Evolutionary conservation across 1,140 invertebrate species (phyloP), one percentile per base, ranked within the genome.

Genomic region (Apis dorsata): DNA sequence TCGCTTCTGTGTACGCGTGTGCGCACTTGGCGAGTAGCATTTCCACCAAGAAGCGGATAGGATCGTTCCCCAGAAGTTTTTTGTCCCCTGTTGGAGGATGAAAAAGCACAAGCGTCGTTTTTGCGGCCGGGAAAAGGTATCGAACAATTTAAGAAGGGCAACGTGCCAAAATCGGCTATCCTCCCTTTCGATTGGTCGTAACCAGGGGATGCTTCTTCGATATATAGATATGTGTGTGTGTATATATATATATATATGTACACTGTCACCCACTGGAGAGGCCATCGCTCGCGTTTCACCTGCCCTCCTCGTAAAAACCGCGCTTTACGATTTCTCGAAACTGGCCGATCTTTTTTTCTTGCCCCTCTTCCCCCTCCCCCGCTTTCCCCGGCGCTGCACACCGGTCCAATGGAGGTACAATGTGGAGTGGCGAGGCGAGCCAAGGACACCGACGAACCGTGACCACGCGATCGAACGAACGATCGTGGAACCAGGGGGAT

Each of bases 311-410:
- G 74, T 88, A 88, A 89, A 86, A 86, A 86, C 80, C 21, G 10
- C 55, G 65, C 75, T 88, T 88, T 86, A 89, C 75, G 86, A 89
- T 88, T 88, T 84, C 81, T 86, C 70, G 81, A 89, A 89, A 89
- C 71, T 71, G 84, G 24, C 70, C 80, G 59, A 19, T 68, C 65
- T 60, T 44, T 34, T 34, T 34, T 34, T 34, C 34, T 34, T 34
- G 28, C 51, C 57, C 49, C 49, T 13, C 7, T 4, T 2, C 34
- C 34, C 57, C 49, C 49, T 13, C 7, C 8, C 34, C 34, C 34
- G 34, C 28, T 28, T 28, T 34, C 34, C 34, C 3, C 28, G 28
- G 28, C 10, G 19, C 17, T 21, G 17, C 19, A 12, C 19, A 28
- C 34, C 34, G 9, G 9, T 55, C 53, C 19, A 1, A n/a, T 62